Evolutionary conservation across 2,113 vertebrate genomes (phyloP).

Genomic region (Budorcas taxicolor): DNA sequence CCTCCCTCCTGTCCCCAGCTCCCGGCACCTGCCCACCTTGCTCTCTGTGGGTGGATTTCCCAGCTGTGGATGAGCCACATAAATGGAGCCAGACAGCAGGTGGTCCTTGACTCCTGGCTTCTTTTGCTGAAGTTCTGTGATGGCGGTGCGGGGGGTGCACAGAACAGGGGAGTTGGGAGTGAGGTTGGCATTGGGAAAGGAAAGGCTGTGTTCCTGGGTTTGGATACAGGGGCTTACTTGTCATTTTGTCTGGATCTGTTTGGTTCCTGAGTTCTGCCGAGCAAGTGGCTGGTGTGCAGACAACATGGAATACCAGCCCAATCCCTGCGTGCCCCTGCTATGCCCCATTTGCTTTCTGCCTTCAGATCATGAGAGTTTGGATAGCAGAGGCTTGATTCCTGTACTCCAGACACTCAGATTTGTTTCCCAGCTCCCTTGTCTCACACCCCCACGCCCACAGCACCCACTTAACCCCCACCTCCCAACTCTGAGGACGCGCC

Average conservation of each 20-base stretch:
- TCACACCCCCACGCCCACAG: rapidly evolving
- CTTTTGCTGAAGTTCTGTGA: not conserved
- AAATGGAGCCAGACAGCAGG: rapidly evolving
- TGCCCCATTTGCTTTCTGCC: not conserved
- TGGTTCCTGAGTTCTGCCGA: not conserved
- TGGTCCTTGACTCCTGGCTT: not conserved
- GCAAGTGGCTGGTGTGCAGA: not conserved
- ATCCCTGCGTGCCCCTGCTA: not conserved
- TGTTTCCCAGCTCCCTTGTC: not conserved
- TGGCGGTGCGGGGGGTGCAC: rapidly evolving
- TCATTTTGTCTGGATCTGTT: not conserved
- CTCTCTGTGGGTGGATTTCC: too few species aligned
- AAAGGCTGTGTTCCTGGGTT: not conserved
- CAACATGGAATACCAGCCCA: not conserved
- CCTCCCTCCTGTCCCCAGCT: not conserved
- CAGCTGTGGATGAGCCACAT: rapidly evolving
- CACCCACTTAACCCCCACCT: too few species aligned
- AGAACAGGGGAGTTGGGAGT: too few species aligned
- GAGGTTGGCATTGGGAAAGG: not conserved
- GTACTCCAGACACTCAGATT: not conserved
- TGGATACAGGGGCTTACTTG: not conserved
- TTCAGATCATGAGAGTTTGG: not conserved
- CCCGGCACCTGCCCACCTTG: not conserved
- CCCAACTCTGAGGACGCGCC: rapidly evolving
- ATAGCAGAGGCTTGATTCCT: not conserved